Conservation (phyloP, 2,888 invertebrate genomes). For the Lepidonotus clava region DNA sequence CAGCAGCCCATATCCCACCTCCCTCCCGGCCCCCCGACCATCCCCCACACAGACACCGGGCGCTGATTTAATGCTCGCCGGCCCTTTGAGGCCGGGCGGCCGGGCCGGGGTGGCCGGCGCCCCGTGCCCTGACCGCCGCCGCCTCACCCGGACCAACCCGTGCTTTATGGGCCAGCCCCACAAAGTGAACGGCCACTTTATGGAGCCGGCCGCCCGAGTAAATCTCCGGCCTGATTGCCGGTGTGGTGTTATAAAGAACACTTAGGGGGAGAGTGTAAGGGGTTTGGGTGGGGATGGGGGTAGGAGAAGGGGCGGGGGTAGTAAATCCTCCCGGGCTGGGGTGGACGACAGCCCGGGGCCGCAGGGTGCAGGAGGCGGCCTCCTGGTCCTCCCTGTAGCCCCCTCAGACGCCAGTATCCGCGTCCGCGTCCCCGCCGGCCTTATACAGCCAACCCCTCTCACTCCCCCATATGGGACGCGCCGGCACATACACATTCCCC, state of each 20-base stretch:
- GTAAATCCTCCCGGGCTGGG: no score
- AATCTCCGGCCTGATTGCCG: conserved; percentile 35
- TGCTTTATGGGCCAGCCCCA: conserved; percentile 20
- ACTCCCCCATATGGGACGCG: no score
- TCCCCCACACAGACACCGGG: neutral
- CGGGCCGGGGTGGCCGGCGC: neutral
- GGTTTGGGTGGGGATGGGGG: neutral
- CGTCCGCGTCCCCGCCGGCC: no score
- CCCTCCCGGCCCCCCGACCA: no score
- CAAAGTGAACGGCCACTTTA: conserved; percentile 30
- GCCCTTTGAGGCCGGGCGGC: neutral
- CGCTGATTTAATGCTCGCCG: conserved; percentile 9
- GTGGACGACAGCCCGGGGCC: no score
- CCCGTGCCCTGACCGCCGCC: neutral
- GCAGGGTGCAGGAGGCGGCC: no score
- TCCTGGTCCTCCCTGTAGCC: no score
- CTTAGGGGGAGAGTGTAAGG: neutral
- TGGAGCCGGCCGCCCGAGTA: conserved; percentile 29
- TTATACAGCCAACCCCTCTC: no score
- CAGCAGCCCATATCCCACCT: no score
- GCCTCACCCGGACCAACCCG: neutral
- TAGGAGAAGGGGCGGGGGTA: neutral
- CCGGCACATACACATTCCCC: no score
- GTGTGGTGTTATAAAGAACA: conserved; percentile 41
- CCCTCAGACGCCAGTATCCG: no score